Conservation (phyloP, 2,888 invertebrate genomes). For the Lithosia quadra region DNA sequence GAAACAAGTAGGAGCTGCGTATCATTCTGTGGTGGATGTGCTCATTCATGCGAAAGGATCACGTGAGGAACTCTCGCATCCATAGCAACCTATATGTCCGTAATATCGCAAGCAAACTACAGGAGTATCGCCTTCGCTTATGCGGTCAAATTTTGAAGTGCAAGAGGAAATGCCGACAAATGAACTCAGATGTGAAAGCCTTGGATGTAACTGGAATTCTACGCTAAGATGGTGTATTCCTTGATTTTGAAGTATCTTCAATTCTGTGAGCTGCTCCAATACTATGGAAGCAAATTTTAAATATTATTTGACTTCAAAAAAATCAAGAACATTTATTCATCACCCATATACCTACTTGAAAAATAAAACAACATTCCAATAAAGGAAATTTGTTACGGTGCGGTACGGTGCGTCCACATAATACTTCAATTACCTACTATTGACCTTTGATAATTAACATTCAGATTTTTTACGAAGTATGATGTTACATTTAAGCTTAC, state of each 20-base stretch:
- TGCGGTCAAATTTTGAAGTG: background rate
- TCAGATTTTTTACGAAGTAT: constrained; percentile 4
- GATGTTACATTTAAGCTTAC: constrained; percentile 19
- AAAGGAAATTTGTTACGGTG: constrained; percentile 1
- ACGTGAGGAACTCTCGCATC: background rate
- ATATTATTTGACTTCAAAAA: background rate
- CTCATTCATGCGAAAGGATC: background rate
- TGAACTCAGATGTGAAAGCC: background rate
- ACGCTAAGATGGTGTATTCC: no score
- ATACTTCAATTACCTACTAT: background rate
- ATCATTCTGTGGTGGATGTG: background rate
- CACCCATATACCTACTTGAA: background rate
- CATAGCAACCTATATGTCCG: background rate
- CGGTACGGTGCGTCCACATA: background rate
- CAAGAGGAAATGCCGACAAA: no score
- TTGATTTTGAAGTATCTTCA: background rate
- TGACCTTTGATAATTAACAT: constrained; percentile 5
- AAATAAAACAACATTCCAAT: background rate
- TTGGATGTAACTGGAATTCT: no score
- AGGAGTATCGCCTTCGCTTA: background rate
- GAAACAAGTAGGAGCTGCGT: background rate
- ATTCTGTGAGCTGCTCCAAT: background rate
- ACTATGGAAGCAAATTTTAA: background rate
- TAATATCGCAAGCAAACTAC: background rate
- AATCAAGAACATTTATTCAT: no score